These are phyloP conservation scores for Galerucella pusilla DNA, from an alignment of 2,888 invertebrate genomes.

Conservation along the genomic window DNA sequence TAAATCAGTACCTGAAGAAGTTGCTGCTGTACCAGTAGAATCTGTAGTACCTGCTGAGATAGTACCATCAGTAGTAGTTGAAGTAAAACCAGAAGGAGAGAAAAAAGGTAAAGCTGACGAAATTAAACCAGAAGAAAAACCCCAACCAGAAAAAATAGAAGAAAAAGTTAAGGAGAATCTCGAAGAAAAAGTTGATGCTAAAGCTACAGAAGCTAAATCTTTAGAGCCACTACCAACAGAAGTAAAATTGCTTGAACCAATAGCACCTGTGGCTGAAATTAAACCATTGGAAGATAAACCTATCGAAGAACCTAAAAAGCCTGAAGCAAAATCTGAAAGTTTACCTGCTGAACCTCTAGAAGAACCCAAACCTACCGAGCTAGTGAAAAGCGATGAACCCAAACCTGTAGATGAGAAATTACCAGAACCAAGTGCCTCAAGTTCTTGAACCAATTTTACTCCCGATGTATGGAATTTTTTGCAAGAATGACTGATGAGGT, in stretches of 20 bases:
- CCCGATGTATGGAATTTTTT: constrained; percentile 14
- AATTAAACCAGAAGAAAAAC: constrained; percentile 37
- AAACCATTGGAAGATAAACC: constrained; percentile 40
- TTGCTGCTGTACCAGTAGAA: background rate
- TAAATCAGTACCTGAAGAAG: constrained; percentile 15
- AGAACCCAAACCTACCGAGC: constrained; percentile 43
- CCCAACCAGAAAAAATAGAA: constrained; percentile 26
- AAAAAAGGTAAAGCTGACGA: constrained; percentile 51
- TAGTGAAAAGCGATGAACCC: constrained; percentile 55
- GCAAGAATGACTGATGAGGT: constrained; percentile 56
- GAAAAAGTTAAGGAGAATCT: background rate
- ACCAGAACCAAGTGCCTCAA: constrained; percentile 55
- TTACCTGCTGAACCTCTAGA: constrained; percentile 48
- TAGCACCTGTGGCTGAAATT: constrained; percentile 24
- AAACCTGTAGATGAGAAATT: constrained; percentile 51
- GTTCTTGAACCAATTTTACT: constrained; percentile 55
- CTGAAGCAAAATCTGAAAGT: constrained; percentile 56
- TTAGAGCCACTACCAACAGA: constrained; percentile 38
- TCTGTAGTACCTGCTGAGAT: background rate
- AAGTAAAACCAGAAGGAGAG: constrained; percentile 43
- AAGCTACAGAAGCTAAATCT: constrained; percentile 20
- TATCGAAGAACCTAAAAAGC: constrained; percentile 54
- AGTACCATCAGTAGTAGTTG: constrained; percentile 37
- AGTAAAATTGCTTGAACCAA: constrained; percentile 30
- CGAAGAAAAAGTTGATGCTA: constrained; percentile 26